These are phyloP conservation scores for Crotalus viridis DNA, from an alignment of 2,113 vertebrate species.

Conservation along the genomic window DNA sequence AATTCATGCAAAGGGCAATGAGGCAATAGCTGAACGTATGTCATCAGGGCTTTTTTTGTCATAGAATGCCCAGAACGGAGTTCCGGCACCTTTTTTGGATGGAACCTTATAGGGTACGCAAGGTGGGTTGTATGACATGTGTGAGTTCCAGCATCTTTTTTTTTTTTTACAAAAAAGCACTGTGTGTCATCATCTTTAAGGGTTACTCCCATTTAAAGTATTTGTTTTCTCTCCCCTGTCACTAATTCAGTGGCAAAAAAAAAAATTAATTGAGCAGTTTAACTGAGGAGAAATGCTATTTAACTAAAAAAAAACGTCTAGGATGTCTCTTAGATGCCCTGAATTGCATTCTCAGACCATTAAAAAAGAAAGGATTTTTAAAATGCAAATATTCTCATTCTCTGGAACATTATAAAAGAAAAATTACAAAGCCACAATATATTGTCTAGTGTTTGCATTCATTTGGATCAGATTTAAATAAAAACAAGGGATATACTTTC, in stretches of 20 bases:
- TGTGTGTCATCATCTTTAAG: neutral
- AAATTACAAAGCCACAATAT: neutral
- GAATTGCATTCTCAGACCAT: neutral
- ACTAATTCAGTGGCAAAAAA: neutral
- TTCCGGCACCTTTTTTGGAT: too few relatives aligned
- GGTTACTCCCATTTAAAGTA: neutral
- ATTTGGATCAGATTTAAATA: neutral
- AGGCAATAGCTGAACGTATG: neutral
- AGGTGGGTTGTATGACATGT: too few relatives aligned
- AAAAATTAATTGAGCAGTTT: neutral
- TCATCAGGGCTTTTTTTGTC: too few relatives aligned
- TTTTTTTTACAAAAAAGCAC: too few relatives aligned
- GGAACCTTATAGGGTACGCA: too few relatives aligned
- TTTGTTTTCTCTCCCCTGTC: neutral
- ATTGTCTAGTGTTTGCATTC: neutral
- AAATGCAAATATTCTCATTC: neutral
- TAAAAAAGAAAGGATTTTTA: neutral
- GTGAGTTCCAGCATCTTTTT: too few relatives aligned
- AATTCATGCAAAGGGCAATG: neutral
- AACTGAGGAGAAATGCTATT: neutral
- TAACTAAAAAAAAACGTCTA: constrained; percentile 11
- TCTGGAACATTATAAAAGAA: neutral
- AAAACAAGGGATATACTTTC: neutral
- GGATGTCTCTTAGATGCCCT: constrained; percentile 4
- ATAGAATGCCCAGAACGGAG: too few relatives aligned